These are phyloP conservation scores for Agapostemon virescens DNA, from an alignment of 2,888 invertebrate species.

Conservation along the genomic window DNA sequence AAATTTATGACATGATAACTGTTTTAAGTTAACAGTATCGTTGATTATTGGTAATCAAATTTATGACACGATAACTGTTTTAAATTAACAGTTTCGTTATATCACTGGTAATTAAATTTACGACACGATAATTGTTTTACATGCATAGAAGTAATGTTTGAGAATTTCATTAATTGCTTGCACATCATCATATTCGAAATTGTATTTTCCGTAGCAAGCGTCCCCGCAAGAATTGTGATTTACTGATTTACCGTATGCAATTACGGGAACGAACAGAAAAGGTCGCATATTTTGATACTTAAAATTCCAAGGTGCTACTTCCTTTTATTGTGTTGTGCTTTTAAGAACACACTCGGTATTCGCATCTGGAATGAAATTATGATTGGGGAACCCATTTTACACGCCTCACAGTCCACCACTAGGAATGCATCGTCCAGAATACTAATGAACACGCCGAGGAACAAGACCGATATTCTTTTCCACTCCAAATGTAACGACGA, in stretches of 20 bases:
- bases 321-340: constrained; percentile 33
- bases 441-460: constrained; percentile 61
- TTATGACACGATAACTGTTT: too few species aligned
- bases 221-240: constrained; percentile 13
- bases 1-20: too few species aligned
- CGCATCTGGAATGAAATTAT: constrained; percentile 60
- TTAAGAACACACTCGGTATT: constrained; percentile 46
- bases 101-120: too few species aligned
- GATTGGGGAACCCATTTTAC: constrained; percentile 51
- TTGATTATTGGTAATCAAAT: too few species aligned
- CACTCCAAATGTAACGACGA: constrained; percentile 46
- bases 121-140: too few species aligned
- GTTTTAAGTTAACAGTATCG: too few species aligned
- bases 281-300: background rate
- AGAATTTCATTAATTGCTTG: background rate
- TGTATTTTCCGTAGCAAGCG: background rate
- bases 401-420: constrained; percentile 52
- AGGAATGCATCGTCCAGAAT: constrained; percentile 58
- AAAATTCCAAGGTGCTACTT: constrained; percentile 15
- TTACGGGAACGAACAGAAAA: constrained; percentile 23
- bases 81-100: too few species aligned
- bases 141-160: too few species aligned
- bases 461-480: constrained; percentile 67
- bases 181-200: background rate
- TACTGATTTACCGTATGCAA: constrained; percentile 8